Percentiles rank a stretch among this genome's conserved stretches.
These are phyloP conservation scores for Eulemur albifrons DNA, from an alignment of 2,797 vertebrate genomes.

Conservation along the genomic window DNA sequence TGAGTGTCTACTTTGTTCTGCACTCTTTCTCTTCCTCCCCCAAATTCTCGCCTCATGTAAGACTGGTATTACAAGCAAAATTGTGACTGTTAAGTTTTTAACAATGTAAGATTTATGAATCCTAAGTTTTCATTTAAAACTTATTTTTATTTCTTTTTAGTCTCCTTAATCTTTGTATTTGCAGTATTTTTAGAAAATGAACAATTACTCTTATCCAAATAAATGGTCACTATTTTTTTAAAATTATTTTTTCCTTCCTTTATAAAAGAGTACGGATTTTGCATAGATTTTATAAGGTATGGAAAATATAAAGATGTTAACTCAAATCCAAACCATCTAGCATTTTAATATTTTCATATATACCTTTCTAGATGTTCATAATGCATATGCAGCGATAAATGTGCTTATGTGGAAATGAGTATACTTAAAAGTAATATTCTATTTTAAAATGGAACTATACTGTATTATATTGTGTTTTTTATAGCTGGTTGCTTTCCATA, in stretches of 20 bases:
- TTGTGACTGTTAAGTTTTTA: background rate
- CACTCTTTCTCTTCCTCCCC: background rate
- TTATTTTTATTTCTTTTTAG: background rate
- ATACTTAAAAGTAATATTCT: background rate
- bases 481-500: background rate
- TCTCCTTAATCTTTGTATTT: background rate
- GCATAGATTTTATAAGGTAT: background rate
- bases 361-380: slow-evolving; percentile 18
- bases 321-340: background rate
- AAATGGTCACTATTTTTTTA: background rate
- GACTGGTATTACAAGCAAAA: background rate
- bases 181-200: slow-evolving; percentile 9
- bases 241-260: background rate
- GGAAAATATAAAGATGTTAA: background rate
- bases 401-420: background rate
- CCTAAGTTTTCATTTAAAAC: slow-evolving; percentile 19
- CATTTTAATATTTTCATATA: background rate
- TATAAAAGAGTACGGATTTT: background rate
- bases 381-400: background rate
- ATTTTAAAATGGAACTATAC: background rate
- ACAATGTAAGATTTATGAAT: background rate
- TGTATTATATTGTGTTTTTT: background rate
- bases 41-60: background rate
- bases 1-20: background rate
- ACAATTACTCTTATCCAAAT: background rate